Base-by-base conservation (phyloP, 2,888 invertebrate species). In the Acrocera orbiculus region DNA sequence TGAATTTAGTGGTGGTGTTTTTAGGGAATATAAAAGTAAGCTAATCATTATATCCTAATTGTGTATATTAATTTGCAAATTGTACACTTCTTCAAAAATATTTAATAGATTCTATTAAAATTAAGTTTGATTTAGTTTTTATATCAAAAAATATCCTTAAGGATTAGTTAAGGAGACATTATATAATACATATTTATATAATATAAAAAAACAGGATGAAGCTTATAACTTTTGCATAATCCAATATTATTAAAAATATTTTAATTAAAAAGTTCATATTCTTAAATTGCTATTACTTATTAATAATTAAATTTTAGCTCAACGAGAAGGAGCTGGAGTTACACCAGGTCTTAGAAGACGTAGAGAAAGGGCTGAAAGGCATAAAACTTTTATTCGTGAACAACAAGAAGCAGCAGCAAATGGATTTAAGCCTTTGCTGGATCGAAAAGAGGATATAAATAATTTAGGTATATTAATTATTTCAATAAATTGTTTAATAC, bases 341-440 rank as follows among this genome's bases (percentile, higher is more conserved):
- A 85, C 77, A 17, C 78, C 86, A 27, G 82, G 80, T 33, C 63
- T 87, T 41, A 68, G 79, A 47, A 69, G 83, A 46, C 67, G 87
- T 39, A 67, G 85, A 40, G 85, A 86, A 51, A 69, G 87, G 42
- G 83, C 76, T 28, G 83, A 85, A 46, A 67, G 87, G 40, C 86
- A 87, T 52, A 73, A 81, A 35, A 80, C 78, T 51, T 82, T 85
- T 50, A 76, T 83, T 48, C 71, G 74, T 49, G 83, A 86, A 48
- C 86, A 86, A 49, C 85, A 80, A 52, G 81, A 82, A 59, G 68
- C 69, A 5, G 52, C 53, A 2, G 51, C 51, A 4, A 40, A 39
- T 27, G 26, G 26, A 8, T 19, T 36, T 5, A 34, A 34, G n/a
- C 16, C 37, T 16, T 34, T 34, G 4, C 35, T 34, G 15, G 36